These are phyloP conservation scores for Pongo abelii DNA, from an alignment of 2,113 vertebrate genomes.

Conservation along the genomic window DNA sequence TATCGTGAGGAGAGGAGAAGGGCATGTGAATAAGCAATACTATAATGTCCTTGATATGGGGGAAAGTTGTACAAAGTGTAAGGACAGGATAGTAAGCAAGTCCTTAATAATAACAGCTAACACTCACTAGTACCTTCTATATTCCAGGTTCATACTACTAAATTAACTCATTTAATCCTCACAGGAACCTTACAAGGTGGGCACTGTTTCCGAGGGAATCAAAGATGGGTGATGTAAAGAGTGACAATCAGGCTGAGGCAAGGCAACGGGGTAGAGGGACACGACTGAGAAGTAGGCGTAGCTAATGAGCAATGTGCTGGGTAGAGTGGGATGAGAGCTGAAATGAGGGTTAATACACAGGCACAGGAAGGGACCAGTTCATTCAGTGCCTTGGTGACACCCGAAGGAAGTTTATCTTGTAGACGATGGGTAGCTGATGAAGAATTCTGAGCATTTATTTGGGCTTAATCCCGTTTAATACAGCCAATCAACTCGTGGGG, in stretches of 20 bases:
- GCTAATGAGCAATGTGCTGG: neutral
- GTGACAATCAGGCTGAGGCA: constrained; percentile 2
- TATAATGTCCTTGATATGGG: neutral
- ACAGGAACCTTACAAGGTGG: neutral
- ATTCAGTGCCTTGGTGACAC: neutral
- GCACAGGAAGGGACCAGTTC: neutral
- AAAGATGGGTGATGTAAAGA: neutral
- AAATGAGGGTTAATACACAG: neutral
- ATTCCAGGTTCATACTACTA: neutral
- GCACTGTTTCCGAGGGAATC: neutral
- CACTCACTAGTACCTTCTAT: neutral
- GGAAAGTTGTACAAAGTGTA: neutral
- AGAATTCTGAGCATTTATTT: constrained; percentile 5
- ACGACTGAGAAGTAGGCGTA: neutral
- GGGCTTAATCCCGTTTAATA: neutral
- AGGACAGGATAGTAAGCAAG: neutral
- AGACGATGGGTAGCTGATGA: neutral
- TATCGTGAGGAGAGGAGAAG: neutral
- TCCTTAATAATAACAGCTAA: neutral
- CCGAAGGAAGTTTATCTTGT: neutral
- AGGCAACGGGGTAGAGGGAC: neutral
- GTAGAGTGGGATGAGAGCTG: neutral
- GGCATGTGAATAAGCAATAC: neutral
- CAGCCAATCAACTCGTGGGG: neutral
- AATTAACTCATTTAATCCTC: neutral